Base-by-base conservation (phyloP, 53 echinoderm and acorn worm species). In the Patiria pectinifera region DNA sequence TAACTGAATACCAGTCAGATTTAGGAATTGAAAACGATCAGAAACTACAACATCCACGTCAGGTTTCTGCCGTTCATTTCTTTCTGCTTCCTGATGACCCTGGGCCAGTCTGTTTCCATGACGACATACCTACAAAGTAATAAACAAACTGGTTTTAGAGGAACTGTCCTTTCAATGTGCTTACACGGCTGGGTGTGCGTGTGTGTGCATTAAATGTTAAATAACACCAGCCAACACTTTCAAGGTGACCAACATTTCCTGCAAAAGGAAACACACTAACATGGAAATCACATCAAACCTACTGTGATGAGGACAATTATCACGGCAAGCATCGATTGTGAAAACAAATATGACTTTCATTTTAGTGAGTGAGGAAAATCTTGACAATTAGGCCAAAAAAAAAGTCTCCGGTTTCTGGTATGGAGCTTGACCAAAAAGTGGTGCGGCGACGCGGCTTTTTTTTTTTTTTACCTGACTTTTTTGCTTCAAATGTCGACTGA, bases 81-180 rank as follows among this genome's bases (percentile, higher is more conserved):
- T 76, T 76, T 16, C 76, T 74, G 59, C 16, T 75, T 76, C 78
- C 78, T 78, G 87, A 23, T 43, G 87, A 77, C 2, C 46, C 89
- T 35, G 78, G 77, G 14, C 78, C 89, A 0, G 78, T 63, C 4
- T 89, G 77, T 78, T 89, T 89, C 89, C 78, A 89, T 11, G 89
- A 89, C 16, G 89, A 89, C 76, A 75, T 72, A 62, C 78, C 89
- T 89, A 21, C 44, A 63, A 69, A 63, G 69, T 60, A 45, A 11
- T 53, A 53, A 85, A 10, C 60, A 22, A 63, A 84, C 61, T 11
- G 62, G 82, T 1, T 82, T 48, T 77, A 16, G 15, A 19, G 10
- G 25, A 78, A 6, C 25, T 25, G 15, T 5, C 78, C 14, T 26
- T 78, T 4, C 15, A 24, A 11, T 44, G 9, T 78, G 26, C 44